A percentile compares a stretch with the other conserved stretches of the same genome.
Conservation (phyloP, 2,113 vertebrate genomes). For the Lethenteron reissneri region DNA sequence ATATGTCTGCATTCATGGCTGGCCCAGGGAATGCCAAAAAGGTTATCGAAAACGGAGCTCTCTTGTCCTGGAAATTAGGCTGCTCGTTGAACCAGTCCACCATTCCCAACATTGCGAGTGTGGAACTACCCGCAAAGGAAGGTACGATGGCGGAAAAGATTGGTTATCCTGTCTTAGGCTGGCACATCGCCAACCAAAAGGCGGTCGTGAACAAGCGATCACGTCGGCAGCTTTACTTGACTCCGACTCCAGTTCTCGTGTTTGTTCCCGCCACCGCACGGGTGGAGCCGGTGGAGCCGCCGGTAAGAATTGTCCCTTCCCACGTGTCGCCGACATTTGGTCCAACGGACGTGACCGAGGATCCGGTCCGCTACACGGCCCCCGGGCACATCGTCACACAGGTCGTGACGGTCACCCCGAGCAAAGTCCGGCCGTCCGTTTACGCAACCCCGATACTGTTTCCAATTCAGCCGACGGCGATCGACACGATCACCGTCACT, state of each 20-base stretch:
- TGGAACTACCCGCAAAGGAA: slow-evolving; percentile 67
- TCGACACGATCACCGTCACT: neutral
- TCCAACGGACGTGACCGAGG: slow-evolving; percentile 13
- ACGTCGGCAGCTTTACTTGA: slow-evolving; percentile 62
- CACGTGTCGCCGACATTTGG: slow-evolving; percentile 64
- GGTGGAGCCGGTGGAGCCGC: slow-evolving; percentile 41
- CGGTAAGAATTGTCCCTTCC: slow-evolving; percentile 52
- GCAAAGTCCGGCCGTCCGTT: neutral
- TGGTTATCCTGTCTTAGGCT: slow-evolving; percentile 80
- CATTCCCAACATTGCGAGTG: slow-evolving; percentile 60
- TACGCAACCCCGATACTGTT: neutral
- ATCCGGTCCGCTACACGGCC: neutral
- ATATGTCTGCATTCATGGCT: slow-evolving; percentile 96
- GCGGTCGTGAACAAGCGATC: slow-evolving; percentile 54
- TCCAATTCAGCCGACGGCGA: neutral
- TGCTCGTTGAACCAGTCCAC: slow-evolving; percentile 62
- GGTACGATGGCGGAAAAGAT: slow-evolving; percentile 68
- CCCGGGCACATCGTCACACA: neutral
- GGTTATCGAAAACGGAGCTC: slow-evolving; percentile 76
- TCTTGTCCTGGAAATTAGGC: slow-evolving; percentile 79
- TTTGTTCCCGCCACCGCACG: slow-evolving; percentile 54
- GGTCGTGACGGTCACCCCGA: neutral
- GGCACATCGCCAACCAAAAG: slow-evolving; percentile 94
- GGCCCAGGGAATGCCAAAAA: slow-evolving; percentile 93
- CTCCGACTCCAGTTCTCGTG: slow-evolving; percentile 58